Evolutionary conservation across 2,888 invertebrate genomes (phyloP).

Genomic region (Calameuta filiformis): DNA sequence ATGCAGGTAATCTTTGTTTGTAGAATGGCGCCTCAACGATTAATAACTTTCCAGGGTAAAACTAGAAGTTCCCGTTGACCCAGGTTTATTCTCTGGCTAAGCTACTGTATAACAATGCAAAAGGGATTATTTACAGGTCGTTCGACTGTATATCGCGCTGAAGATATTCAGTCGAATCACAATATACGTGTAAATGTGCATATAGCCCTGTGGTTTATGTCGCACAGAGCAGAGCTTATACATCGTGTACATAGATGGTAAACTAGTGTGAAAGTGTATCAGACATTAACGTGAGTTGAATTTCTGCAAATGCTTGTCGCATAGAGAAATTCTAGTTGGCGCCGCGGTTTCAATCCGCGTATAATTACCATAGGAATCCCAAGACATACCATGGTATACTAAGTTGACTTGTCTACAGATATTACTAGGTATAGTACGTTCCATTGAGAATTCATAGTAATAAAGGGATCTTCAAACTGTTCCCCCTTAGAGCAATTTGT

Average conservation of each 20-base stretch:
- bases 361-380: slow-evolving; percentile 34
- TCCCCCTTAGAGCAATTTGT: background rate
- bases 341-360: slow-evolving; percentile 35
- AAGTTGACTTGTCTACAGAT: background rate
- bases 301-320: background rate
- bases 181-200: background rate
- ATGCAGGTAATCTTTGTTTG: background rate
- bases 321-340: slow-evolving; percentile 16
- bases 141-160: background rate
- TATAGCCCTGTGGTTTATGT: background rate
- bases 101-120: background rate
- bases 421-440: background rate
- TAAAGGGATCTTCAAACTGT: background rate
- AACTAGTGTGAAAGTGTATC: background rate
- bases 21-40: background rate
- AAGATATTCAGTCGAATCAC: background rate
- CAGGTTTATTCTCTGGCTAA: background rate
- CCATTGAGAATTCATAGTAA: background rate
- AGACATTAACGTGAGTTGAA: background rate
- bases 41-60: background rate
- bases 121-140: background rate
- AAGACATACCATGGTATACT: background rate
- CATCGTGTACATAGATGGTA: background rate
- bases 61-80: background rate
- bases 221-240: background rate